Percentiles rank a stretch among this genome's conserved stretches.
phyloP scores from a whole-genome alignment of 2,797 vertebrate genomes.

The Ctenosaura bakeri region DNA sequence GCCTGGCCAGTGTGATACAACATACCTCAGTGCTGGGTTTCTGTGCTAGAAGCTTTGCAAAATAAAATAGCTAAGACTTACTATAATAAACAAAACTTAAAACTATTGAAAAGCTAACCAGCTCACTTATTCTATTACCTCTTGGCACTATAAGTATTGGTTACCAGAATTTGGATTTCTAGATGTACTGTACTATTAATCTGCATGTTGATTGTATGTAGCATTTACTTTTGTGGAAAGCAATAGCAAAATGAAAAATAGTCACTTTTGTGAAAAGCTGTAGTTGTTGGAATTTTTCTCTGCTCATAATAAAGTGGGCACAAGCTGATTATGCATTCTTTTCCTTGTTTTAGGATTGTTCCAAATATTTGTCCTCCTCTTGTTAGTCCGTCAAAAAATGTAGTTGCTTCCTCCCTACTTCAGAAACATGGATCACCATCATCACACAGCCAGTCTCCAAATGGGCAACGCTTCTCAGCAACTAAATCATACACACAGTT shows the following conservation, averaged over 20 bases:
- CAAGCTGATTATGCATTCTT: slow-evolving; percentile 37
- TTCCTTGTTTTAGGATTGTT: slow-evolving; percentile 83
- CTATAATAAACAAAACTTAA: too few relatives aligned
- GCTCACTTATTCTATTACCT: background rate
- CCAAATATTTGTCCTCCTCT: slow-evolving; percentile 86
- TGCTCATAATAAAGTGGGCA: slow-evolving; percentile 28
- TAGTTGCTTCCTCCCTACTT: slow-evolving; percentile 84
- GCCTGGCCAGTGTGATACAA: background rate
- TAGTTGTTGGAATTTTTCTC: background rate
- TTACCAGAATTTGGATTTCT: background rate
- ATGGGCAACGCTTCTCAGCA: slow-evolving; percentile 83
- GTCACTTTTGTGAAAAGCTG: background rate
- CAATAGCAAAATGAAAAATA: too few relatives aligned
- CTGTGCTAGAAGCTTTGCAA: background rate
- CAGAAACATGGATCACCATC: slow-evolving; percentile 84
- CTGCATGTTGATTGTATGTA: slow-evolving; percentile 9
- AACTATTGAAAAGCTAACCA: background rate
- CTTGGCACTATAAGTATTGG: background rate
- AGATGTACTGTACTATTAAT: slow-evolving; percentile 5
- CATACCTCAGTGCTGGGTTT: background rate
- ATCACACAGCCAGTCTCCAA: slow-evolving; percentile 78
- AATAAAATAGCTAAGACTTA: background rate
- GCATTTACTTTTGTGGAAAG: background rate
- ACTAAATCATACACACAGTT: slow-evolving; percentile 88
- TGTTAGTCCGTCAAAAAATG: slow-evolving; percentile 86